A percentile compares a stretch with the other conserved stretches of the same genome.
Conservation (phyloP, 2,797 vertebrate genomes). For the Anguilla marmorata region DNA sequence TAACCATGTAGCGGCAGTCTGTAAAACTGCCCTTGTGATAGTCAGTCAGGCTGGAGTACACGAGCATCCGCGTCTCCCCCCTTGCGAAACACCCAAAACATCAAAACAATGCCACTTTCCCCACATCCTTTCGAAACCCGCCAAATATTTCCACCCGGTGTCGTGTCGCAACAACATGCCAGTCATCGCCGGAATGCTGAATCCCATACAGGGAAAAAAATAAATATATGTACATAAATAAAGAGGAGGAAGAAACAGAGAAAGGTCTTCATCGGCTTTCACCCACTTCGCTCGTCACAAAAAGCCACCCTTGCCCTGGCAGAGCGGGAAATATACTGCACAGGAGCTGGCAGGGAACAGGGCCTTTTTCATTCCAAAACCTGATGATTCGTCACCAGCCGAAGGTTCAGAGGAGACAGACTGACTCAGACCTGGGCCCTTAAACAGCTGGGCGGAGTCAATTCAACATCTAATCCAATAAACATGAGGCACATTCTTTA, state of each 20-base stretch:
- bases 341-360: background rate
- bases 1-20: conserved; percentile 33
- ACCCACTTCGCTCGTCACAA: background rate
- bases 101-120: conserved; percentile 15
- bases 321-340: background rate
- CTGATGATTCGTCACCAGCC: background rate
- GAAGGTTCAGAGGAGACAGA: background rate
- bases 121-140: background rate
- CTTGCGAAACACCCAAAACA: conserved; percentile 21
- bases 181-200: background rate
- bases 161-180: background rate
- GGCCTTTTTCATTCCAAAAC: background rate
- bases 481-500: background rate
- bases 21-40: conserved; percentile 12
- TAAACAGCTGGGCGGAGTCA: background rate
- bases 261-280: background rate
- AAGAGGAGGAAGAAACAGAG: background rate
- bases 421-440: background rate
- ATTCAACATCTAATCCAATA: background rate
- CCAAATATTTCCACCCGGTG: background rate
- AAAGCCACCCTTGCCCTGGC: background rate
- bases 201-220: background rate
- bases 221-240: background rate
- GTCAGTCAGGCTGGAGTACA: conserved; percentile 1
- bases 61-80: background rate